Evolutionary conservation across 2,113 vertebrate species (phyloP).

Genomic region (Pycnonotus jocosus): DNA sequence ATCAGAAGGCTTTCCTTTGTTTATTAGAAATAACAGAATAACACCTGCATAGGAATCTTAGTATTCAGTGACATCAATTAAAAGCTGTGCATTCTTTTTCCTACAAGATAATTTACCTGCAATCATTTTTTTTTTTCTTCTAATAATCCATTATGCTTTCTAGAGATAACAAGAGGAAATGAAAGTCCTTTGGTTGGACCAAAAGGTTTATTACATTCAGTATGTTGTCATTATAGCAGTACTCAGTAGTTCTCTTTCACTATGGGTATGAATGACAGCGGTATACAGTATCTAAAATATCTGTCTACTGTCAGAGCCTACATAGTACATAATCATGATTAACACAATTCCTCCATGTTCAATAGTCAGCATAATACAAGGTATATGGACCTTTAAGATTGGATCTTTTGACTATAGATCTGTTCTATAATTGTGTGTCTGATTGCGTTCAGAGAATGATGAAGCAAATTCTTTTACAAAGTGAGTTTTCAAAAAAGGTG

Average conservation of each 20-base stretch:
- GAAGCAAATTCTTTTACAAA: not conserved
- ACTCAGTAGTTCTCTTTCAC: not conserved
- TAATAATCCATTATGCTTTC: not conserved
- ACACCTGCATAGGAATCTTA: not conserved
- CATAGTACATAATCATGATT: not conserved
- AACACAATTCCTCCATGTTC: not conserved
- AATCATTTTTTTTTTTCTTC: not conserved
- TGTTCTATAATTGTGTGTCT: not conserved
- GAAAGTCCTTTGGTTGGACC: not conserved
- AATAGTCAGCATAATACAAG: not conserved
- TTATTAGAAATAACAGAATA: not conserved
- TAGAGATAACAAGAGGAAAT: not conserved
- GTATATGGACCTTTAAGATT: not conserved
- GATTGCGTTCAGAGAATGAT: not conserved
- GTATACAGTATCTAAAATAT: not conserved
- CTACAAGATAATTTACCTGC: not conserved
- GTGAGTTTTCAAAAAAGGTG: not conserved
- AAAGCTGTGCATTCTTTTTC: not conserved
- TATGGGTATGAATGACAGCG: not conserved
- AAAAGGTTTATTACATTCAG: not conserved
- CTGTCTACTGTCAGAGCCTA: not conserved
- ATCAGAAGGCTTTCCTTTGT: not conserved
- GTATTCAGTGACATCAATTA: not conserved
- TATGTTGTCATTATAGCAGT: not conserved
- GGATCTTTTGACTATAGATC: not conserved